Conservation (phyloP, 2,113 vertebrate genomes). For the Emberiza fucata region DNA sequence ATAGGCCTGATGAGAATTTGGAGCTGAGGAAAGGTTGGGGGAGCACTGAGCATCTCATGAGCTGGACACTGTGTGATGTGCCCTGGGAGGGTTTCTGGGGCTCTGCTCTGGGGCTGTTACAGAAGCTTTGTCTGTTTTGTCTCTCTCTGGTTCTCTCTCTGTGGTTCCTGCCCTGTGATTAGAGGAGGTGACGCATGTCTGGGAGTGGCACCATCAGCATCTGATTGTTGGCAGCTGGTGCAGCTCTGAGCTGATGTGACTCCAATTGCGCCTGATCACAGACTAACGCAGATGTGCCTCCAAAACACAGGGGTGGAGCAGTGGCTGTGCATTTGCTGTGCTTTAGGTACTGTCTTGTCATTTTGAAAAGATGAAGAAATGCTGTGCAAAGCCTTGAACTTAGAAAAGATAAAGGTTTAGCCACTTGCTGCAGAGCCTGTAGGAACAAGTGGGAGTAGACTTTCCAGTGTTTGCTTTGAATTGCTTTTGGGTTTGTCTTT, state of each 20-base stretch:
- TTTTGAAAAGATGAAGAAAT: not conserved
- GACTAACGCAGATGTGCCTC: not conserved
- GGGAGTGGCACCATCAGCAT: not conserved
- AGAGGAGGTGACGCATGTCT: rapidly evolving
- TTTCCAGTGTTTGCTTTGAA: not conserved
- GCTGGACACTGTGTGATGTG: not conserved
- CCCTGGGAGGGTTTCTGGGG: not conserved
- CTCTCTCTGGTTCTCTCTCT: not conserved
- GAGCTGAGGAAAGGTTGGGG: not conserved
- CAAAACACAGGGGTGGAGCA: not conserved
- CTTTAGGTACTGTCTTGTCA: not conserved
- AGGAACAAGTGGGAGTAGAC: not conserved
- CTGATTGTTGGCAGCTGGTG: not conserved
- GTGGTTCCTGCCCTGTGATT: rapidly evolving
- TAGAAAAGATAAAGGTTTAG: not conserved
- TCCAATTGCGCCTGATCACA: not conserved
- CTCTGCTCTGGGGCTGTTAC: not conserved
- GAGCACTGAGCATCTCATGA: not conserved
- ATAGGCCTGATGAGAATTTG: not conserved
- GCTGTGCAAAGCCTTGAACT: not conserved
- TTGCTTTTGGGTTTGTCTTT: not conserved
- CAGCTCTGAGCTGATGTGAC: not conserved
- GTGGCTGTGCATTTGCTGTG: not conserved
- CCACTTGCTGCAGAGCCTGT: not conserved
- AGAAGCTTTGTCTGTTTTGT: not conserved